These are phyloP conservation scores for Ceratotherium simum DNA, from an alignment of 2,113 vertebrate species.

Conservation along the genomic window DNA sequence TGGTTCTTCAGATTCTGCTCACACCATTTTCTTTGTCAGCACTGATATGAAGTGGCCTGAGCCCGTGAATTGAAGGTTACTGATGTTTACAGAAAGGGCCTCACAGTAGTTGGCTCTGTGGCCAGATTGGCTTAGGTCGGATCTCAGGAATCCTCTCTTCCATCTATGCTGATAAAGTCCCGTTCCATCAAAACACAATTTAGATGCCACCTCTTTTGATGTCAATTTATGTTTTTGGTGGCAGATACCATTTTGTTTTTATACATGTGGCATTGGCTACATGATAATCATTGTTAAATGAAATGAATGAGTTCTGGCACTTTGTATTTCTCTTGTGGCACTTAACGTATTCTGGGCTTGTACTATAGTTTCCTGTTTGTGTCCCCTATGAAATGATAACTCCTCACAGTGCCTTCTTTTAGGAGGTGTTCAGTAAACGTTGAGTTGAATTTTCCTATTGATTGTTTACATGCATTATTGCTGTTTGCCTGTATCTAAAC, in stretches of 20 bases:
- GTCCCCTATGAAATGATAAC: neutral
- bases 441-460: neutral
- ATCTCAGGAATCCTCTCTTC: neutral
- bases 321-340: neutral
- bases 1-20: neutral
- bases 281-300: neutral
- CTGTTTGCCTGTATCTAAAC: neutral
- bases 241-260: constrained; percentile 24
- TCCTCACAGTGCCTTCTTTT: neutral
- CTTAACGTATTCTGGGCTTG: neutral
- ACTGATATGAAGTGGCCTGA: neutral
- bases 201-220: constrained; percentile 5
- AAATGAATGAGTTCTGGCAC: neutral
- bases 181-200: neutral
- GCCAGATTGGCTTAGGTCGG: neutral
- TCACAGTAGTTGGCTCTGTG: neutral
- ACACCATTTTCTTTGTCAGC: neutral
- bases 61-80: neutral
- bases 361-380: neutral
- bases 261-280: neutral
- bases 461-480: constrained; percentile 2
- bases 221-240: neutral
- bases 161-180: neutral
- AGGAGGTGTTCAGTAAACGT: neutral
- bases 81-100: neutral